Percentiles rank a stretch among this genome's conserved stretches.
Evolutionary conservation across 23 tunicate species (phyloP).

Genomic region (Pegea sp.): DNA sequence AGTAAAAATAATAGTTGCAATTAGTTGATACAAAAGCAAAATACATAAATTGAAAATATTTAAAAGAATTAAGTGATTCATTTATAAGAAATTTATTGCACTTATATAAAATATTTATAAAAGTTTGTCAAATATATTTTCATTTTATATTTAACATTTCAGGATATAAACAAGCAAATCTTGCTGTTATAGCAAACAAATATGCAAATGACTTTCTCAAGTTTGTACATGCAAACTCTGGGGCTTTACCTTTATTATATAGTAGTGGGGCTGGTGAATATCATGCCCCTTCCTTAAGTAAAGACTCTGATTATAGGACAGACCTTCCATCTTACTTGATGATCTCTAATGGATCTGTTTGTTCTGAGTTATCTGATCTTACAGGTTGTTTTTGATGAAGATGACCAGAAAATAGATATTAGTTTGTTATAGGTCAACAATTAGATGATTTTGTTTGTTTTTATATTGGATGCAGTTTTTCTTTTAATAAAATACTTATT

Average conservation of each 20-base stretch:
- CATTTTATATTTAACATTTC: too few species aligned
- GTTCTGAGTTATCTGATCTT: slow-evolving; percentile 5
- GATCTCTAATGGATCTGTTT: slow-evolving; percentile 15
- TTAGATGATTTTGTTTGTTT: slow-evolving; percentile 24
- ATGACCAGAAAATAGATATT: too few species aligned
- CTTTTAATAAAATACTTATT: slow-evolving; percentile 43
- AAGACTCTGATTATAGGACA: slow-evolving; percentile 38
- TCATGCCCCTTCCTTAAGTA: slow-evolving; percentile 12
- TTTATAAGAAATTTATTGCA: too few species aligned
- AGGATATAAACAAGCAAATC: slow-evolving; percentile 76
- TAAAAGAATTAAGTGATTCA: too few species aligned
- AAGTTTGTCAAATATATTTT: too few species aligned
- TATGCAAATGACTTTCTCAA: slow-evolving; percentile 28
- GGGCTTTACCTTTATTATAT: slow-evolving; percentile 49
- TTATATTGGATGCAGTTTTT: slow-evolving; percentile 87
- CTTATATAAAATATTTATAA: too few species aligned
- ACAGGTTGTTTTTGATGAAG: slow-evolving; percentile 6
- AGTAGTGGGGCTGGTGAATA: slow-evolving; percentile 53
- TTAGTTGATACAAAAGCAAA: too few species aligned
- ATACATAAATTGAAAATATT: too few species aligned
- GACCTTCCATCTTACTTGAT: slow-evolving; percentile 41
- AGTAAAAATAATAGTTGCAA: too few species aligned
- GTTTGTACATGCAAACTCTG: slow-evolving; percentile 32
- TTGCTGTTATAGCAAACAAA: slow-evolving; percentile 32
- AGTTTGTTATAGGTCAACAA: too few species aligned